Evolutionary conservation across 2,888 invertebrate species (phyloP).

Genomic region (Micoletzkya japonica): DNA sequence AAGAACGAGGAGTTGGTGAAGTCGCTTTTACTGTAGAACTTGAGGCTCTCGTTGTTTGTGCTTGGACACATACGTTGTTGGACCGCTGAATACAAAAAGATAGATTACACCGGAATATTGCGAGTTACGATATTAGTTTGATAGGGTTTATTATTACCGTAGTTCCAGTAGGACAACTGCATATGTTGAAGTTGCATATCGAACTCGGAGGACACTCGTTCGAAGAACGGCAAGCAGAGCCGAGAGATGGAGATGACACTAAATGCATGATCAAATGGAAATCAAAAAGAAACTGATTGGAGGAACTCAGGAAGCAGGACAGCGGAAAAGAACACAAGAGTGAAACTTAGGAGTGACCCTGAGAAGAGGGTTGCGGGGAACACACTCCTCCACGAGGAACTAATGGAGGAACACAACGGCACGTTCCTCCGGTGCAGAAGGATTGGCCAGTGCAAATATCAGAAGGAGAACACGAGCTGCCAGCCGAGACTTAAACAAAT

Average conservation of each 20-base stretch:
- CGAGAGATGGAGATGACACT: slow-evolving; percentile 3
- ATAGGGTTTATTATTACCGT: not conserved
- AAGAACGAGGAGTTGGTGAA: not conserved
- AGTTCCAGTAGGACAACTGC: slow-evolving; percentile 45
- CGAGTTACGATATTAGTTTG: too few species aligned
- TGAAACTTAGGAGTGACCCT: slow-evolving; percentile 8
- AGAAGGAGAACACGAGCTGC: slow-evolving; percentile 38
- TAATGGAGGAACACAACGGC: slow-evolving; percentile 38
- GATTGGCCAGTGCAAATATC: slow-evolving; percentile 53
- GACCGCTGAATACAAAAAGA: not conserved
- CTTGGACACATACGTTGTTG: not conserved
- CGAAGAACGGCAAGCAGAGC: slow-evolving; percentile 2
- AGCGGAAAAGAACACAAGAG: not conserved
- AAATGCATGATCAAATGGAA: not conserved
- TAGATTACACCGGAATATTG: not conserved
- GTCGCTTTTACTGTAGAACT: not conserved
- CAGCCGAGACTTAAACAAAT: slow-evolving; percentile 40
- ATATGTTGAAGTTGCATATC: slow-evolving; percentile 45
- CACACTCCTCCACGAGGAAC: slow-evolving; percentile 1
- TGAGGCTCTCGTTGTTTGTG: not conserved
- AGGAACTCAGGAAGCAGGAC: not conserved
- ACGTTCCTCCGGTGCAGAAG: slow-evolving; percentile 54
- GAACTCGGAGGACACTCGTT: slow-evolving; percentile 50
- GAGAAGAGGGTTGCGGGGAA: slow-evolving; percentile 18
- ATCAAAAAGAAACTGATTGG: not conserved